phyloP scores from a whole-genome alignment of 1,140 invertebrate genomes.

The Arctopsyche grandis region DNA sequence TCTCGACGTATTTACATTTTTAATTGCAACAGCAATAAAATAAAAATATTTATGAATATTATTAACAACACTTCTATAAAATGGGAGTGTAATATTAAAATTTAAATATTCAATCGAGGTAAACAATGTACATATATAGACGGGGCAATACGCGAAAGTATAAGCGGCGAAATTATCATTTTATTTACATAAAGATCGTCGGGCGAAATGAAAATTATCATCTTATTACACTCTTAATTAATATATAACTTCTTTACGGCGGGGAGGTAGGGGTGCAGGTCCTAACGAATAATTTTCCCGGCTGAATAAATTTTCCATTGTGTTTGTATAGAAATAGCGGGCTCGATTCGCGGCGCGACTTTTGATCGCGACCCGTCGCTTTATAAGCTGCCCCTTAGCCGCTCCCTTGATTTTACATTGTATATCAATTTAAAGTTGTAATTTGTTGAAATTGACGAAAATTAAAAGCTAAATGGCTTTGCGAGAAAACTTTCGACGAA shows the following conservation, averaged over 20 bases:
- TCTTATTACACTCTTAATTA: constrained; percentile 37
- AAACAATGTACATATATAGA: not conserved
- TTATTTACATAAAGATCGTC: constrained; percentile 31
- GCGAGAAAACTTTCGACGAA: constrained; percentile 35
- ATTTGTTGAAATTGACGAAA: constrained; percentile 52
- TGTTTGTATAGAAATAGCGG: not conserved
- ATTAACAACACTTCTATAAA: too few relatives aligned
- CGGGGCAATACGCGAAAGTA: not conserved
- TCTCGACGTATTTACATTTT: too few relatives aligned
- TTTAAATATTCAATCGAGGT: constrained; percentile 8
- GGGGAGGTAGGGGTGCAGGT: not conserved
- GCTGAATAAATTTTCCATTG: not conserved
- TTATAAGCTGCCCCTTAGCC: constrained; percentile 33
- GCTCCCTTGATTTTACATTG: constrained; percentile 49
- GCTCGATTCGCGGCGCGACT: constrained; percentile 3
- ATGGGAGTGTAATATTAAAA: not conserved
- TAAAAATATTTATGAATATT: too few relatives aligned
- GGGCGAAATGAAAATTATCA: constrained; percentile 24
- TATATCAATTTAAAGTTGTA: constrained; percentile 53
- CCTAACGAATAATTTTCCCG: not conserved
- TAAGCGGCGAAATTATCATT: constrained; percentile 33
- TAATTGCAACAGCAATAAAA: too few relatives aligned
- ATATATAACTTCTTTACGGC: constrained; percentile 32
- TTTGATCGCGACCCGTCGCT: not conserved
- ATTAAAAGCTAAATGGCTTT: constrained; percentile 51